These are phyloP conservation scores for Candidula unifasciata DNA, from an alignment of 2,888 invertebrate genomes.

Conservation along the genomic window DNA sequence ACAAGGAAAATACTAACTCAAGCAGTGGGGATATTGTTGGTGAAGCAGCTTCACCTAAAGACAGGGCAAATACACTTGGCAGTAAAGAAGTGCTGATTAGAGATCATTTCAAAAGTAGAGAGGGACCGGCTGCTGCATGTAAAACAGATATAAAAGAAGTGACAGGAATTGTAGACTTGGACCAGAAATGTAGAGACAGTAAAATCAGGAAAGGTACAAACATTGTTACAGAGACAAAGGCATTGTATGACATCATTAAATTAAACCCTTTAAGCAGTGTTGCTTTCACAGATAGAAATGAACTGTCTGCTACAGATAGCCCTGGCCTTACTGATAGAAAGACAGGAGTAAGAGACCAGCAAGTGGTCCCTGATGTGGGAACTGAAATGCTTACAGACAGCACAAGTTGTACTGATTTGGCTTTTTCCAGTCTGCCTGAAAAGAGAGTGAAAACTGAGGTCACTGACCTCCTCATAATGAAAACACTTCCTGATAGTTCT, in stretches of 20 bases:
- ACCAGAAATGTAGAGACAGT: background rate
- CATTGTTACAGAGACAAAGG: background rate
- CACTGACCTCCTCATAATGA: background rate
- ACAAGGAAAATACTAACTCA: constrained; percentile 28
- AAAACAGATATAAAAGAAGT: background rate
- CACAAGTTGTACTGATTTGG: constrained; percentile 26
- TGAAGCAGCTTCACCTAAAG: background rate
- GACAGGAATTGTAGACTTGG: background rate
- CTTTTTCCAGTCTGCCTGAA: background rate
- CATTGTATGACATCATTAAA: background rate
- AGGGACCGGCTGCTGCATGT: background rate
- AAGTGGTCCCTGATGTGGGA: constrained; percentile 41
- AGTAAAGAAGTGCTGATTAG: background rate
- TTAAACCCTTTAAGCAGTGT: background rate
- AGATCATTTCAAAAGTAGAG: background rate
- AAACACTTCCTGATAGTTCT: background rate
- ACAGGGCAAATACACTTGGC: constrained; percentile 7
- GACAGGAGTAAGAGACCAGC: constrained; percentile 27
- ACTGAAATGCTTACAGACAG: background rate
- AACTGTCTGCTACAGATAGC: background rate
- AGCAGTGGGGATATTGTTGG: background rate
- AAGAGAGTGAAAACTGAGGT: background rate
- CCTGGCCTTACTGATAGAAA: background rate
- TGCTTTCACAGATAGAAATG: background rate
- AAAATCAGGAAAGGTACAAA: constrained; percentile 30